Evolutionary conservation across 2,797 vertebrate genomes (phyloP).

Genomic region (Phylloscopus collybita): DNA sequence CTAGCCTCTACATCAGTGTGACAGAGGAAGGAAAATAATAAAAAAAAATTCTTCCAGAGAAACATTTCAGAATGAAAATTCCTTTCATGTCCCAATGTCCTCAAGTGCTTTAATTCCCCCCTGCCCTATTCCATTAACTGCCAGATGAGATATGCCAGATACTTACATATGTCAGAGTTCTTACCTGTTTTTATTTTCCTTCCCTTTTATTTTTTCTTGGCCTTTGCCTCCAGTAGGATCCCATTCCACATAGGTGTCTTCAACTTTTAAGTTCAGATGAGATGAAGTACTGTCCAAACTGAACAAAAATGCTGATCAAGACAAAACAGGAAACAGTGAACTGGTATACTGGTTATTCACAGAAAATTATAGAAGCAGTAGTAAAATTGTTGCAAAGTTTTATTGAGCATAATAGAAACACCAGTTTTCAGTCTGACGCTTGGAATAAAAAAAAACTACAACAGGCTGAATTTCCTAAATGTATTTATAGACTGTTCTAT

Average conservation of each 20-base stretch:
- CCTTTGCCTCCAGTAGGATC: conserved; percentile 90
- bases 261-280: conserved; percentile 90
- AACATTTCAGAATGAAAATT: background rate
- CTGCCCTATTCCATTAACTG: background rate
- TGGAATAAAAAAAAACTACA: background rate
- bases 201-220: conserved; percentile 88
- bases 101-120: background rate
- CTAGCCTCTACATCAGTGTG: background rate
- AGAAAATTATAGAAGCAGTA: background rate
- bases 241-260: conserved; percentile 89
- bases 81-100: background rate
- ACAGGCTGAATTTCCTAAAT: background rate
- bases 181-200: conserved; percentile 92
- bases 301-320: conserved; percentile 86
- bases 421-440: background rate
- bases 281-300: conserved; percentile 86
- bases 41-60: background rate
- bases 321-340: conserved; percentile 31
- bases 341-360: background rate
- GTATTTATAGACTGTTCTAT: background rate
- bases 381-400: background rate
- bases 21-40: background rate
- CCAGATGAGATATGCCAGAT: background rate
- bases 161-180: background rate
- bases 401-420: background rate